phyloP scores from a whole-genome alignment of 1,140 invertebrate species.

The Solenopsis fugax region DNA sequence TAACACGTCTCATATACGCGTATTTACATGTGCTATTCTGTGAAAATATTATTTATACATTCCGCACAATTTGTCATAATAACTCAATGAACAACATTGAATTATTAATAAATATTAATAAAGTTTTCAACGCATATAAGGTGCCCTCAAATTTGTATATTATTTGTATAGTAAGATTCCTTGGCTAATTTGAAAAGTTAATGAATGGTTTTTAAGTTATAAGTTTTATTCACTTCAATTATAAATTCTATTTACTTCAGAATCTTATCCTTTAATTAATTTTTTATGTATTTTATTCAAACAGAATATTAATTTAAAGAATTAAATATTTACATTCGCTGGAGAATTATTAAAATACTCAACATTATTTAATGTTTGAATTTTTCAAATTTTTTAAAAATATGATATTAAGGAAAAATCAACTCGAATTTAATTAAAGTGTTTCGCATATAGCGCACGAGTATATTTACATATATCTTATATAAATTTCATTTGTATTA shows the following conservation, averaged over 20 bases:
- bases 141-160: neutral
- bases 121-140: neutral
- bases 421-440: neutral
- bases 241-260: neutral
- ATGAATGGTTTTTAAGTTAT: neutral
- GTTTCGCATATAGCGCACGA: neutral
- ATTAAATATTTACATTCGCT: neutral
- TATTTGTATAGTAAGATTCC: neutral
- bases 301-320: neutral
- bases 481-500: conserved; percentile 16
- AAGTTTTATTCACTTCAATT: no score
- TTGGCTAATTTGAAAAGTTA: neutral
- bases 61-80: conserved; percentile 12
- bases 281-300: neutral
- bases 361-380: no score
- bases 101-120: conserved; percentile 17
- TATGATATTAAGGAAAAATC: neutral
- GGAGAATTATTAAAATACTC: no score
- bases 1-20: conserved; percentile 54
- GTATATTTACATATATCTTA: neutral
- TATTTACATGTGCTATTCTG: conserved; percentile 28
- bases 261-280: neutral
- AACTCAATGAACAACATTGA: conserved; percentile 16
- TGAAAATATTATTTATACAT: conserved; percentile 38
- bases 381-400: neutral